Percentiles rank a stretch among this genome's conserved stretches.
Conservation (phyloP, 2,113 vertebrate species). For the Spheniscus mendiculus region DNA sequence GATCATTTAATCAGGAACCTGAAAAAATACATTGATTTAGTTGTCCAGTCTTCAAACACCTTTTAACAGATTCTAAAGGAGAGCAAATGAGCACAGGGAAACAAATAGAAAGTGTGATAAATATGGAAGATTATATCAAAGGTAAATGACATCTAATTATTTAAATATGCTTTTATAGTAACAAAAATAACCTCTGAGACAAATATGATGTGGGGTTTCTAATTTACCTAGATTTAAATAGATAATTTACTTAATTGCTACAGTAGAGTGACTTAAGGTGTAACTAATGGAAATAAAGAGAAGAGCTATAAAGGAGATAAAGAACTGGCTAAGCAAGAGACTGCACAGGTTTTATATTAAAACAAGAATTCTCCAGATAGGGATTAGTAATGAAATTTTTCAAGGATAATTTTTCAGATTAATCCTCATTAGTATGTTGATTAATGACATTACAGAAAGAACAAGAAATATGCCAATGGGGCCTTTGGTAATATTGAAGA, state of each 20-base stretch:
- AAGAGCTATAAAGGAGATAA: background rate
- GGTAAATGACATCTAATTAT: background rate
- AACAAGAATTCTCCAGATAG: background rate
- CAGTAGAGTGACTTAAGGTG: background rate
- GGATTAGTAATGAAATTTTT: background rate
- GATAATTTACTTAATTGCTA: background rate
- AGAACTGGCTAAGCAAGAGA: background rate
- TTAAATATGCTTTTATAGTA: background rate
- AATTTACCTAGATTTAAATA: background rate
- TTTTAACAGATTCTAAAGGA: background rate
- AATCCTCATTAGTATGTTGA: background rate
- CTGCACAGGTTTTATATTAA: background rate
- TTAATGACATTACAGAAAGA: background rate
- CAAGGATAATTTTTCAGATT: background rate
- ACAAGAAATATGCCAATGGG: background rate
- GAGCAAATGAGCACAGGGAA: background rate
- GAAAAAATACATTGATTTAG: background rate
- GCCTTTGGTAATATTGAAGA: background rate
- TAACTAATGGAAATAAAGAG: background rate
- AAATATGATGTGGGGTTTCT: background rate
- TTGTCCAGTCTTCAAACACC: background rate
- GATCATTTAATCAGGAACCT: background rate
- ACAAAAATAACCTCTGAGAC: background rate
- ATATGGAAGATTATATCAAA: background rate
- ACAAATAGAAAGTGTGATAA: background rate